phyloP scores from a whole-genome alignment of 2,113 vertebrate species.

The Megalops atlanticus region DNA sequence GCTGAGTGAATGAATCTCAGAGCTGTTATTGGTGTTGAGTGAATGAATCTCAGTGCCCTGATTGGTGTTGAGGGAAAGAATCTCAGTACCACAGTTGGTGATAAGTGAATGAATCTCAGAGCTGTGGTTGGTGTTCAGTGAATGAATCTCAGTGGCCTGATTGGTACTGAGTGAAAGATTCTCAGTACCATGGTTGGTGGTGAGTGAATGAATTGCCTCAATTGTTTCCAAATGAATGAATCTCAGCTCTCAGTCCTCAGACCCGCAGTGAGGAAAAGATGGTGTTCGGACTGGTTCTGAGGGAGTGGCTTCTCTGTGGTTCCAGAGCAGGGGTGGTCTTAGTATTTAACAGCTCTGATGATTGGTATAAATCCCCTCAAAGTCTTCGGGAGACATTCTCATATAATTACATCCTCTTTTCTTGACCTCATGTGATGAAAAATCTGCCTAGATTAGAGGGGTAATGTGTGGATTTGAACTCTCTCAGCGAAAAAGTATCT shows the following conservation, averaged over 20 bases:
- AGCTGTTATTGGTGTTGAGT: background rate
- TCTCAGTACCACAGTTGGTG: background rate
- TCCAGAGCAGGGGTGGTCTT: background rate
- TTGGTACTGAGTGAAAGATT: background rate
- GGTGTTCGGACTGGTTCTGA: background rate
- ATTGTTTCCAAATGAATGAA: background rate
- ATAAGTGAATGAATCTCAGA: background rate
- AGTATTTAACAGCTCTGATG: background rate
- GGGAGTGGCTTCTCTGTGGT: background rate
- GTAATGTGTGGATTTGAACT: conserved; percentile 17
- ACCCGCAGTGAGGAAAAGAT: background rate
- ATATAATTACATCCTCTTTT: conserved; percentile 24
- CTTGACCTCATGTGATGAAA: conserved; percentile 27
- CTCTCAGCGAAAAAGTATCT: conserved; percentile 18
- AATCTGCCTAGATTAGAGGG: conserved; percentile 17
- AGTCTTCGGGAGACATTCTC: conserved; percentile 20
- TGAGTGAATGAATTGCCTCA: background rate
- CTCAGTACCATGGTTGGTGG: background rate
- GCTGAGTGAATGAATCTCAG: background rate
- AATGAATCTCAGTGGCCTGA: no score
- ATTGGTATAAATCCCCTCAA: background rate
- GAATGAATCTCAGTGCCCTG: no score
- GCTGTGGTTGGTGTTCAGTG: background rate
- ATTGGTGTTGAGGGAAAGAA: background rate
- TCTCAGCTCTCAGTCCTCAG: no score